Base-by-base conservation (phyloP, 2,113 vertebrate species). In the Alectura lathami region DNA sequence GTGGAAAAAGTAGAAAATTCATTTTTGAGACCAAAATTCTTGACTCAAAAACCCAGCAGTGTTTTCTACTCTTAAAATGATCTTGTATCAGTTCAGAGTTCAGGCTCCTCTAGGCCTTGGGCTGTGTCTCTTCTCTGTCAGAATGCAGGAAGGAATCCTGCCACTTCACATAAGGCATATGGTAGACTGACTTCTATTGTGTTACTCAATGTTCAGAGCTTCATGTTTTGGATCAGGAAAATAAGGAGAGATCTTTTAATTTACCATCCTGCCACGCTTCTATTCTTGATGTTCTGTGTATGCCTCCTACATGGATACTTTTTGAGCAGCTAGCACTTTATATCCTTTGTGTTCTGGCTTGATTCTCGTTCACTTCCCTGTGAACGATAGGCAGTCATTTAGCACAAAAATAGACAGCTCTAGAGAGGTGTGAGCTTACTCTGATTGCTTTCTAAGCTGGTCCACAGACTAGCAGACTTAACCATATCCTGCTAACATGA, bases 401-500 rank as follows among this genome's bases (percentile, higher is more conserved):
- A 51, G 40, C 8, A n/a, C 36, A 48, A 20, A 76, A 89, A 74
- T 42, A 85, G 9, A 18, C 66, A 85, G 34, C 30, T 66, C 53
- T 26, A 29, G 21, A n/a, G 38, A 8, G 40, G 2, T 30, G 9
- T 40, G 21, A 69, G 13, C 17, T 83, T 64, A 13, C 74, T 78
- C 23, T 60, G 29, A 29, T 17, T 75, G 60, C 4, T 21, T 57
- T 83, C 45, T 62, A 56, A 77, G n/a, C 7, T 80, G 36, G 21
- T 38, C 7, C 13, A 34, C 13, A 62, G 42, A 36, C 22, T 30
- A 60, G 48, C 24, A 92, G 68, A 27, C 17, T 74, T 70, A 53
- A 50, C 34, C 0, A 0, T 74, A n/a, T 14, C 27, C 67, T 85
- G 20, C 24, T 66, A 22, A 50, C 0, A 0, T 21, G 47, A 79